These are phyloP conservation scores for Drosophila greeni DNA, from an alignment of 2,888 invertebrate genomes.

Conservation along the genomic window DNA sequence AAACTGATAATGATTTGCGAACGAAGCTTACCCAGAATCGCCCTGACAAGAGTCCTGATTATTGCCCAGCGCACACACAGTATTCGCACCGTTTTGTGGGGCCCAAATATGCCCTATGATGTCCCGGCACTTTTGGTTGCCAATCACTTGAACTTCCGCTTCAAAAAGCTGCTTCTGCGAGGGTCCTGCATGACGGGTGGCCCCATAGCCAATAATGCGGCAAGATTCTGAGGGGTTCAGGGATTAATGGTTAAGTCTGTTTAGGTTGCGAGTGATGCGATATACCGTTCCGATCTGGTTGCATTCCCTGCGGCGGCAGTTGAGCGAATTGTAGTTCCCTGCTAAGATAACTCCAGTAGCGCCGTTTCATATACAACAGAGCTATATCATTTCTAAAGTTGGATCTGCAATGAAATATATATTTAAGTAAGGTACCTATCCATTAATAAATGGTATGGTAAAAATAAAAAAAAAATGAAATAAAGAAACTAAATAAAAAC, in stretches of 20 bases:
- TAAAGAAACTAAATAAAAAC: background rate
- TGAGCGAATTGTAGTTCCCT: slow-evolving; percentile 52
- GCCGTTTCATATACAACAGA: slow-evolving; percentile 59
- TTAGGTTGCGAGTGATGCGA: background rate
- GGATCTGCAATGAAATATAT: slow-evolving; percentile 48
- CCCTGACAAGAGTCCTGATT: slow-evolving; percentile 77
- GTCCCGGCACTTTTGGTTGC: slow-evolving; percentile 62
- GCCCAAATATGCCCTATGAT: slow-evolving; percentile 76
- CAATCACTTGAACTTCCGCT: slow-evolving; percentile 72
- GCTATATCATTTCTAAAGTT: slow-evolving; percentile 77
- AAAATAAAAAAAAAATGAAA: background rate
- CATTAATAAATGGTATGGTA: no score
- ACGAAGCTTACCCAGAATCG: slow-evolving; percentile 66
- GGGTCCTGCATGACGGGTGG: slow-evolving; percentile 71
- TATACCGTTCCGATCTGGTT: slow-evolving; percentile 65
- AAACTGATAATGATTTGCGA: rapidly evolving
- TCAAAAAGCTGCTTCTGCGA: slow-evolving; percentile 69
- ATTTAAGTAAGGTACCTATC: background rate
- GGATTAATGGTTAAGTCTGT: no score
- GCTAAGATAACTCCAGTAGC: slow-evolving; percentile 34
- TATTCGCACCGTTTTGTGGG: slow-evolving; percentile 75
- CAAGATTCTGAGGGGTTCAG: slow-evolving; percentile 61
- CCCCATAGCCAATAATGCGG: slow-evolving; percentile 77
- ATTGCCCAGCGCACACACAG: slow-evolving; percentile 76
- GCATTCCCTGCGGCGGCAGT: slow-evolving; percentile 66